These are phyloP conservation scores for Enteromius thamalakanensis DNA, from an alignment of 2,797 vertebrate genomes.

Conservation along the genomic window DNA sequence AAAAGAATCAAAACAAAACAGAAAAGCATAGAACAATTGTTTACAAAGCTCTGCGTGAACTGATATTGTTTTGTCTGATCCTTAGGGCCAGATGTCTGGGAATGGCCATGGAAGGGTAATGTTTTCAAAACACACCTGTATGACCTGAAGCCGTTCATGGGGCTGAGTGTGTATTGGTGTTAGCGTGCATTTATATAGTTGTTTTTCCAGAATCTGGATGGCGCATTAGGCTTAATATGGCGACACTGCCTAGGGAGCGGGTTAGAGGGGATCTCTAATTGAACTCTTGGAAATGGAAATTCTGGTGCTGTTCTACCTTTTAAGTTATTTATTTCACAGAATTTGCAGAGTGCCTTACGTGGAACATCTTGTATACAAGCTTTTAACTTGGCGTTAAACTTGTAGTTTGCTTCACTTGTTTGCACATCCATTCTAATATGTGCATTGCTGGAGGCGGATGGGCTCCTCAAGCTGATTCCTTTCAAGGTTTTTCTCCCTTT, in stretches of 20 bases:
- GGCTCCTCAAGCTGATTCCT: neutral
- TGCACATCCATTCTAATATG: neutral
- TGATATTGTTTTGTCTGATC: conserved; percentile 28
- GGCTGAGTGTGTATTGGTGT: neutral
- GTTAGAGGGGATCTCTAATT: conserved; percentile 11
- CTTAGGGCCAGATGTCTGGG: conserved; percentile 14
- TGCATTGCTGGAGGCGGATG: neutral
- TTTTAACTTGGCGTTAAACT: conserved; percentile 12
- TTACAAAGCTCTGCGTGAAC: conserved; percentile 12
- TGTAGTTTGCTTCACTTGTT: neutral
- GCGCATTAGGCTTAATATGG: neutral
- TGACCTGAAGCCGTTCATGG: conserved; percentile 18
- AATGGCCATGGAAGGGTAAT: neutral
- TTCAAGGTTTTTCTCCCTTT: neutral
- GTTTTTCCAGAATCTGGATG: conserved; percentile 5
- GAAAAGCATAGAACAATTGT: conserved; percentile 11
- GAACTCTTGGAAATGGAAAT: conserved; percentile 20
- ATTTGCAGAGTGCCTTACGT: neutral
- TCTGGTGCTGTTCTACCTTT: conserved; percentile 20
- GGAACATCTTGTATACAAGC: neutral
- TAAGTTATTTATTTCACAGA: conserved; percentile 22
- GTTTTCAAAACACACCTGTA: conserved; percentile 26
- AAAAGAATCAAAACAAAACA: neutral
- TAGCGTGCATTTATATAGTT: neutral
- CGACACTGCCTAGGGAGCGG: neutral